Evolutionary conservation across 2,113 vertebrate species (phyloP).

Genomic region (Ciconia maguari): DNA sequence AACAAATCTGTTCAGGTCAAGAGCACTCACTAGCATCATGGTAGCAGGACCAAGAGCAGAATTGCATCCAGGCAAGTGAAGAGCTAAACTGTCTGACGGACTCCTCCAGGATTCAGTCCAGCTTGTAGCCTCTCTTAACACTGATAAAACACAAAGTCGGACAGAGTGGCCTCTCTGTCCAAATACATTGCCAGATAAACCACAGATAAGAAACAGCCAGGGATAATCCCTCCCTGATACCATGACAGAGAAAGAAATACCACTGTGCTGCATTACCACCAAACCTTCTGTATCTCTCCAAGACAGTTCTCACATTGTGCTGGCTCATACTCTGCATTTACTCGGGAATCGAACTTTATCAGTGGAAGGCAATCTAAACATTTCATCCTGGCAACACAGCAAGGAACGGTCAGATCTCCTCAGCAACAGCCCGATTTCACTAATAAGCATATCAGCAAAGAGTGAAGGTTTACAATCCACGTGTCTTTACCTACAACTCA

Average conservation of each 20-base stretch:
- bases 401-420: neutral
- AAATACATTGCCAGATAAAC: conserved; percentile 37
- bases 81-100: neutral
- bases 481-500: neutral
- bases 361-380: neutral
- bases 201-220: conserved; percentile 32
- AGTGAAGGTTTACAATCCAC: neutral
- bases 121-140: neutral
- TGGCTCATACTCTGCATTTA: neutral
- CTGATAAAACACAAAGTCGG: conserved; percentile 24
- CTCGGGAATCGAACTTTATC: neutral
- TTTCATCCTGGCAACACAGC: neutral
- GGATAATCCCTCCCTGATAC: conserved; percentile 22
- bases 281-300: neutral
- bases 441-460: neutral
- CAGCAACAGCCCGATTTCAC: neutral
- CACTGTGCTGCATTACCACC: neutral
- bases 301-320: neutral
- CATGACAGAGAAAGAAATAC: conserved; percentile 2
- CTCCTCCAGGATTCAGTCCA: neutral
- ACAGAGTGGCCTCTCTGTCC: neutral
- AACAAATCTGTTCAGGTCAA: neutral
- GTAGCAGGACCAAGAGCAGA: neutral
- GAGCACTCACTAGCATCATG: neutral
- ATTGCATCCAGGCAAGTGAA: neutral